A percentile compares a stretch with the other conserved stretches of the same genome.
Evolutionary conservation across 1,140 invertebrate species (phyloP).

Genomic region (Maniola jurtina): DNA sequence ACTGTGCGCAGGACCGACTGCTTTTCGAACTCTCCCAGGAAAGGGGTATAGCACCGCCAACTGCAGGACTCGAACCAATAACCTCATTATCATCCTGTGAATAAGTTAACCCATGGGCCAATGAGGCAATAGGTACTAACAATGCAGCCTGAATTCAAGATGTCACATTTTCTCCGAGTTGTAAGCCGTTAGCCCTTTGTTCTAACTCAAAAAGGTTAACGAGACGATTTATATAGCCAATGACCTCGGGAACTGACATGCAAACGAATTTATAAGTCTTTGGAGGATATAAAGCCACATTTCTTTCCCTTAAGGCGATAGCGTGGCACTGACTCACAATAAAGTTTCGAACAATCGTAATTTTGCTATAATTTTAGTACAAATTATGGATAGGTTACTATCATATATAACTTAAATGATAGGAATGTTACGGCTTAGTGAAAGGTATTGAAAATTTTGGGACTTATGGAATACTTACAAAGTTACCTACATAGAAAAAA

Average conservation of each 20-base stretch:
- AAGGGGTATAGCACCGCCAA: too few relatives aligned
- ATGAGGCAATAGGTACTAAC: too few relatives aligned
- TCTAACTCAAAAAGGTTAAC: background rate
- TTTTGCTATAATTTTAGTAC: background rate
- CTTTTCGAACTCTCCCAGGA: too few relatives aligned
- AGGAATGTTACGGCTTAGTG: too few relatives aligned
- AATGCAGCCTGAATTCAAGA: background rate
- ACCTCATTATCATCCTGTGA: too few relatives aligned
- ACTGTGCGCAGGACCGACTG: too few relatives aligned
- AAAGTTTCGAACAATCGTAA: background rate
- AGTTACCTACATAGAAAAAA: too few relatives aligned
- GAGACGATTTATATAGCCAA: constrained; percentile 20
- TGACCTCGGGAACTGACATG: constrained; percentile 14
- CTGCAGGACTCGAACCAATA: too few relatives aligned
- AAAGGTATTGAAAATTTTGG: too few relatives aligned
- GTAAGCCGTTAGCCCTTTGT: background rate
- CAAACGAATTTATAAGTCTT: background rate
- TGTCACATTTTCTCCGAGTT: background rate
- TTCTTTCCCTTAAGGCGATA: background rate
- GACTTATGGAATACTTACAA: too few relatives aligned
- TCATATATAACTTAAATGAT: too few relatives aligned
- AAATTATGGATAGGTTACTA: background rate
- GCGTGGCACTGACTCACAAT: background rate
- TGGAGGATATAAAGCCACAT: background rate
- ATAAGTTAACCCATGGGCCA: too few relatives aligned